Evolutionary conservation across 2,113 vertebrate genomes (phyloP).

Genomic region (Nothoprocta perdicaria): DNA sequence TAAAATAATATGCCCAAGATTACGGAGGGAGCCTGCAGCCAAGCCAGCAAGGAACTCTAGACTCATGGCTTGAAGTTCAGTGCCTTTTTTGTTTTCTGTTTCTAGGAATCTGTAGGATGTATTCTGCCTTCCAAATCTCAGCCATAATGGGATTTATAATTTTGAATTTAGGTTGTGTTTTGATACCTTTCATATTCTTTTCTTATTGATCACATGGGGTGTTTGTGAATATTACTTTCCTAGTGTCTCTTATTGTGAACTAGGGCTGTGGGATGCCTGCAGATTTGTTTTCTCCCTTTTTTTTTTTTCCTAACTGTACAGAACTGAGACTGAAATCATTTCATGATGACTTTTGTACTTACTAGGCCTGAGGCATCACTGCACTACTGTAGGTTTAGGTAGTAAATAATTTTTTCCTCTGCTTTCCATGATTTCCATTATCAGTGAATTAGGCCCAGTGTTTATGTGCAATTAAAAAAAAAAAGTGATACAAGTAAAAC

Average conservation of each 20-base stretch:
- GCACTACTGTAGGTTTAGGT: not conserved
- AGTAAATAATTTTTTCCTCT: not conserved
- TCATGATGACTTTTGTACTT: not conserved
- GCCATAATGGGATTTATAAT: not conserved
- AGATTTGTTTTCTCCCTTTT: not conserved
- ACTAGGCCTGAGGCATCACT: not conserved
- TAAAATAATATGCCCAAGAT: slow-evolving; percentile 56
- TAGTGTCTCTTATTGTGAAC: not conserved
- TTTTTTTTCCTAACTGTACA: not conserved
- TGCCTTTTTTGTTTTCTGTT: not conserved
- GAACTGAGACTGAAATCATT: not conserved
- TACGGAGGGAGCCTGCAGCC: not conserved
- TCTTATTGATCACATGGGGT: not conserved
- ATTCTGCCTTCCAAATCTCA: not conserved
- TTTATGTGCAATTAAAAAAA: not conserved
- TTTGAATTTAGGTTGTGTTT: slow-evolving; percentile 3
- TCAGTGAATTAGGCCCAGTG: not conserved
- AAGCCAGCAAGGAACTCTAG: slow-evolving; percentile 11
- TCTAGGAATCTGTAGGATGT: slow-evolving; percentile 26
- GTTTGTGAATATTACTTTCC: not conserved
- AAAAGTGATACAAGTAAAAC: slow-evolving; percentile 2
- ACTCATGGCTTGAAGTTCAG: slow-evolving; percentile 1
- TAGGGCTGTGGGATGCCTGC: not conserved
- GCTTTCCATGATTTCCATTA: not conserved
- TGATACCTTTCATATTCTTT: not conserved